Percentiles rank a stretch among this genome's conserved stretches.
phyloP scores from a whole-genome alignment of 2,113 vertebrate species.

The Trematomus loennbergii region DNA sequence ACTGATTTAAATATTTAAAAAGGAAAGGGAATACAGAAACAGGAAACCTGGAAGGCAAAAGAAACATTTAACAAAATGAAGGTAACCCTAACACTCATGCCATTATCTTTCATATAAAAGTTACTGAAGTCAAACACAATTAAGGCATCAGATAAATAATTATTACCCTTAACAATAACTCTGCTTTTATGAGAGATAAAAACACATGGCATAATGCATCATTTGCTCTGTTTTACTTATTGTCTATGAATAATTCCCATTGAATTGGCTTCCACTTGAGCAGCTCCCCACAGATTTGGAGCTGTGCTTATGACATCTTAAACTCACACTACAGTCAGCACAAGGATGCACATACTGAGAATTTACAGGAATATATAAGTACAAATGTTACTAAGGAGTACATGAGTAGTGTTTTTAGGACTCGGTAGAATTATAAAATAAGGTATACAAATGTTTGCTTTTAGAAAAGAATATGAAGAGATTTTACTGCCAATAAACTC shows the following conservation, averaged over 20 bases:
- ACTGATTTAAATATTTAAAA: not conserved
- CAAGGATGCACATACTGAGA: not conserved
- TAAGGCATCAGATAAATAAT: not conserved
- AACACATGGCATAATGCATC: not conserved
- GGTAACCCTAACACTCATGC: constrained; percentile 5
- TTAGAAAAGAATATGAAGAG: not conserved
- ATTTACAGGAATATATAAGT: not conserved
- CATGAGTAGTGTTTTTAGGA: not conserved
- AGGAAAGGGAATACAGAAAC: not conserved
- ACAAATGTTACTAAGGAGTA: not conserved
- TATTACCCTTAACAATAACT: not conserved
- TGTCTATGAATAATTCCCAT: constrained; percentile 17
- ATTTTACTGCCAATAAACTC: constrained; percentile 20
- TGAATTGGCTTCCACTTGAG: not conserved
- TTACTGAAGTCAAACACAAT: constrained; percentile 8
- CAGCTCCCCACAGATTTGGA: not conserved
- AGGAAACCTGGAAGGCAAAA: not conserved
- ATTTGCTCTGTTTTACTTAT: constrained; percentile 5
- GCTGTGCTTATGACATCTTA: constrained; percentile 7
- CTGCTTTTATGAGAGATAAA: not conserved
- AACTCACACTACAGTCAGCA: not conserved
- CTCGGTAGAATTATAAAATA: not conserved
- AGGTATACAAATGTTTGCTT: not conserved
- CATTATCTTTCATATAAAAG: not conserved
- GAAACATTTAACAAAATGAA: not conserved